Base-by-base conservation (phyloP, 1,140 invertebrate genomes). In the Diorhabda sublineata region DNA sequence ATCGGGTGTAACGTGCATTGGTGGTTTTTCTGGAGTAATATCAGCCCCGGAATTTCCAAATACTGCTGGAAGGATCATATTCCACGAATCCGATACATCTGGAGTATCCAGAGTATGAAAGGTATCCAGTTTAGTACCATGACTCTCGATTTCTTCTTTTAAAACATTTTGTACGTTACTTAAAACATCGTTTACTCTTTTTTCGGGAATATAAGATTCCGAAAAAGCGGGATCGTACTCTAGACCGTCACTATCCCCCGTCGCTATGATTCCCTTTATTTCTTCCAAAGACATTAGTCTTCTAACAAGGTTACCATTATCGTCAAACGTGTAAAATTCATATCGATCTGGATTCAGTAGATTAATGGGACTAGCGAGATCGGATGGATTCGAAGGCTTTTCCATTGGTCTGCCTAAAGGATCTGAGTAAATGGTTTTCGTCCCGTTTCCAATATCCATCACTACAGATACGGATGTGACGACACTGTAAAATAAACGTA, bases 241-340 rank as follows among this genome's bases (percentile, higher is more conserved):
- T 7, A 73, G 67, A 45, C 71, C 69, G 66, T 89, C 87, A 65
- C 87, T 86, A 71, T 91, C 89, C 3, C 91, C 91, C 43, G 88
- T 89, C 2, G 92, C 92, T 45, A 93, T 91, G 64, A 94, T 90
- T 58, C 89, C 88, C 77, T 92, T 90, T 67, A 94, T 93, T 82
- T 94, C 90, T 73, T 91, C 85, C 73, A 92, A 82, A 44, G 91
- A 92, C 92, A 94, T 93, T 45, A 93, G 83, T 71, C 89, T 84
- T 75, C 91, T 92, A 2, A 93, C 87, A 42, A 93, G 84, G 75
- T 93, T 90, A 42, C 92, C 92, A 58, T 88, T 88, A 73, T 92
- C 90, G 75, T 93, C 89, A 74, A 93, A 92, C 1, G 92, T 93
- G 75, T 92, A 93, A 78, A 93, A 93, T 79, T 93, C 91, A 81